Evolutionary conservation across 2,888 invertebrate genomes (phyloP), one percentile per base, ranked within the genome.

Genomic region (Synergus japonicus): DNA sequence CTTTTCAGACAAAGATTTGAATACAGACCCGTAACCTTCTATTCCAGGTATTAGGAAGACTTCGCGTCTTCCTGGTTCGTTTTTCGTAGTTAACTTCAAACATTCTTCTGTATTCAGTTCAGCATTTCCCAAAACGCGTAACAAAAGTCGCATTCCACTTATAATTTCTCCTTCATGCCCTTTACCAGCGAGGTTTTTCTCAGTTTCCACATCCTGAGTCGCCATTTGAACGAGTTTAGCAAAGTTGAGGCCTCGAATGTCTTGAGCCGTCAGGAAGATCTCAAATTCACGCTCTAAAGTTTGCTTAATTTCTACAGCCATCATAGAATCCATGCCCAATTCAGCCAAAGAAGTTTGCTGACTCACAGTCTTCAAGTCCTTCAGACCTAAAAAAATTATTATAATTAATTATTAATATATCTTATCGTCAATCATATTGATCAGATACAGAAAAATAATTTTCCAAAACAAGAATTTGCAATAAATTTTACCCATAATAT

Each of bases 271-370:
- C 4, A 99, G 93, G 90, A 96, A 95, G 78, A 98, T 93, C 89
- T 98, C 98, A 90, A 96, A 98, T 90, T 98, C 97, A 86, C 97
- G 93, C 91, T 98, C 98, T 2, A 98, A 92, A 0, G 96, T 96
- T 92, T 98, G 98, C 87, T 98, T 98, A 85, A 99, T 97, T 92
- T 99, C 98, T 0, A 98, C 97, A 0, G 97, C 97, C 97, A 98
- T 98, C 93, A 99, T 95, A 1, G 98, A 98, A 93, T 99, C 98
- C 95, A 99, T 97, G 54, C 99, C 99, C 83, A 99, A 93, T 91
- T 99, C 98, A 1, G 97, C 97, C 2, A 99, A 93, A 0, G 96
- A 95, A 0, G 95, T 94, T 88, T 95, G 95, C 82, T 94, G 94
- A 66, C 96, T 96, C 0, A 95, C 94, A 0, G 94, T 94, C 92